Base-by-base conservation (phyloP, 2,888 invertebrate species). In the Oxystoma pomonae region DNA sequence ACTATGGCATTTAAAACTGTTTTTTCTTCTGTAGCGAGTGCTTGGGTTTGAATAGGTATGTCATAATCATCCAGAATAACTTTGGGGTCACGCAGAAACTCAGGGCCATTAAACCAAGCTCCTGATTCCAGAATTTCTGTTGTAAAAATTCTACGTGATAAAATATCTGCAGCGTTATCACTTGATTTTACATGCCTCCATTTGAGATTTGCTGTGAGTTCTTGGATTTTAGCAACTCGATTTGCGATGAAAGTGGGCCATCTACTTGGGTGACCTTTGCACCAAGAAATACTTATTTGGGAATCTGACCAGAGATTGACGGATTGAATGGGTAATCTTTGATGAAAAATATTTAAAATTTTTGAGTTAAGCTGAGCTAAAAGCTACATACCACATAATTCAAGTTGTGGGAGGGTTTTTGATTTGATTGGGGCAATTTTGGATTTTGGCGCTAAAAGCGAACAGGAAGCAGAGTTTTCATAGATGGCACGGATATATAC, bases 221-320 rank as follows among this genome's bases (percentile, higher is more conserved):
- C 35, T 53, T 68, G 68, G 17, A 66, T 61, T 56, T 60, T 5
- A 2, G 62, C 19, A 9, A 67, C 63, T 53, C 67, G 56, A 35
- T 67, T 67, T 1, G 63, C 52, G 9, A 68, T 64, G 58, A 67
- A 67, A 49, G 49, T 22, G 16, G 59, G 18, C 67, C 67, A 68
- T 22, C 64, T 17, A 50, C 59, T 61, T 1, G 62, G 9, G 57
- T 62, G 58, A 0, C 57, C 17, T 2, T 60, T 61, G 5, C 62
- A 16, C 68, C 69, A 69, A 55, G 49, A 55, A 7, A 69, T 51
- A 1, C 59, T 63, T 1, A 69, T 64, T 61, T 67, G 49, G 9
- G 67, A 67, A 58, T 68, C 68, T 9, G 60, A n/a, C n/a, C n/a
- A n/a, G n/a, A 67, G 57, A 55, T 66, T 58, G 1, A 65, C 60